Evolutionary conservation across 1,140 invertebrate species (phyloP).

Genomic region (Trissolcus basalis): DNA sequence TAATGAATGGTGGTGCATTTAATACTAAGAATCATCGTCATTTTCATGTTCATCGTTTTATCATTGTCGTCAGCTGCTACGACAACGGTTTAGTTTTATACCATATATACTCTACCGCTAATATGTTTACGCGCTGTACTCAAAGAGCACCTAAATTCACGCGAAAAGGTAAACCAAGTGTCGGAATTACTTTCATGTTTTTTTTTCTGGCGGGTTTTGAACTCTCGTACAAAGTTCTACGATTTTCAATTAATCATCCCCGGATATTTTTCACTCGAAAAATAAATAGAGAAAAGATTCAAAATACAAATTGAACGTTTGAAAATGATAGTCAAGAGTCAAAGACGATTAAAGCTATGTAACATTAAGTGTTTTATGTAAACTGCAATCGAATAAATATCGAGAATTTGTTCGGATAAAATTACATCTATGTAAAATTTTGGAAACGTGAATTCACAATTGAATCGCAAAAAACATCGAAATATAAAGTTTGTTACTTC

Average conservation of each 20-base stretch:
- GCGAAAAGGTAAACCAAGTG: conserved; percentile 72
- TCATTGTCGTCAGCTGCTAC: conserved; percentile 55
- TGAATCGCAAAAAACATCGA: conserved; percentile 47
- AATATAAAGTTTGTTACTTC: conserved; percentile 35
- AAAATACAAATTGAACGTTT: background rate
- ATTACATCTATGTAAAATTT: conserved; percentile 51
- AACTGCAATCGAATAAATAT: conserved; percentile 43
- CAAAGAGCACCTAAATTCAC: conserved; percentile 71
- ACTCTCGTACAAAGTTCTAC: conserved; percentile 69
- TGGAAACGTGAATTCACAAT: conserved; percentile 38
- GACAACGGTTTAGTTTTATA: conserved; percentile 10
- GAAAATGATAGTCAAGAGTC: background rate
- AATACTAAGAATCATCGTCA: conserved; percentile 56
- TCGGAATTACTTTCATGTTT: conserved; percentile 73
- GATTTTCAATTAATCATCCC: conserved; percentile 35
- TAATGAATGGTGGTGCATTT: conserved; percentile 50
- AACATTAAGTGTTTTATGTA: conserved; percentile 40
- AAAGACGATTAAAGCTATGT: conserved; percentile 30
- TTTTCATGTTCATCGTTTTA: conserved; percentile 56
- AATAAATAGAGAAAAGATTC: background rate
- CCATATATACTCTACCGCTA: conserved; percentile 62
- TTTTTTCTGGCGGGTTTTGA: conserved; percentile 68
- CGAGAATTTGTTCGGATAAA: conserved; percentile 43
- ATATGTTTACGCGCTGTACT: conserved; percentile 68
- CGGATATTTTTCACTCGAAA: conserved; percentile 17